These are phyloP conservation scores for Teinopalpus imperialis DNA, from an alignment of 2,888 invertebrate species.

Conservation along the genomic window DNA sequence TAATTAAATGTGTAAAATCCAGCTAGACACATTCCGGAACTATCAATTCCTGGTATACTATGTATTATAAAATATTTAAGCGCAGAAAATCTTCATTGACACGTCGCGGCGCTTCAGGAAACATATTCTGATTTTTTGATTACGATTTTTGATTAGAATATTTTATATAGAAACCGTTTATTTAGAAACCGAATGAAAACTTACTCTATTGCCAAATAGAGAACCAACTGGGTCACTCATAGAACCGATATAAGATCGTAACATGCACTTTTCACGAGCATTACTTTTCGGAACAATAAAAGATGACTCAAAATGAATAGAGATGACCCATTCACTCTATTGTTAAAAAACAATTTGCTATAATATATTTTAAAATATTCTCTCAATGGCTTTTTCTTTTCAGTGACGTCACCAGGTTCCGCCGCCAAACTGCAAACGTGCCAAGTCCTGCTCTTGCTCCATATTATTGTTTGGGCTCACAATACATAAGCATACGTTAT, in stretches of 20 bases:
- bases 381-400: conserved; percentile 37
- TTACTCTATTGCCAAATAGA: neutral
- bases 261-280: neutral
- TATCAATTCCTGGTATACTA: too few relatives aligned
- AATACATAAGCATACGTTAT: conserved; percentile 54
- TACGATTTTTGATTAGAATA: too few relatives aligned
- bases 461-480: conserved; percentile 63
- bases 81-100: too few relatives aligned
- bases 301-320: conserved; percentile 9
- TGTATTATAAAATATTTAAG: too few relatives aligned
- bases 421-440: conserved; percentile 59
- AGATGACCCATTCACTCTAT: conserved; percentile 8
- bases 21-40: too few relatives aligned
- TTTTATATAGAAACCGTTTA: too few relatives aligned
- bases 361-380: conserved; percentile 21
- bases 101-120: too few relatives aligned
- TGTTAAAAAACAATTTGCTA: conserved; percentile 23
- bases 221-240: conserved; percentile 4
- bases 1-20: too few relatives aligned
- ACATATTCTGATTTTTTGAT: too few relatives aligned
- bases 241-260: neutral
- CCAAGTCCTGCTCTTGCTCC: conserved; percentile 62
- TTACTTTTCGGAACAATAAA: too few relatives aligned
- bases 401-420: conserved; percentile 76
- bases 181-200: too few relatives aligned